These are phyloP conservation scores for Macrotrachela quadricornifera DNA, from an alignment of 1,140 invertebrate genomes.

Conservation along the genomic window DNA sequence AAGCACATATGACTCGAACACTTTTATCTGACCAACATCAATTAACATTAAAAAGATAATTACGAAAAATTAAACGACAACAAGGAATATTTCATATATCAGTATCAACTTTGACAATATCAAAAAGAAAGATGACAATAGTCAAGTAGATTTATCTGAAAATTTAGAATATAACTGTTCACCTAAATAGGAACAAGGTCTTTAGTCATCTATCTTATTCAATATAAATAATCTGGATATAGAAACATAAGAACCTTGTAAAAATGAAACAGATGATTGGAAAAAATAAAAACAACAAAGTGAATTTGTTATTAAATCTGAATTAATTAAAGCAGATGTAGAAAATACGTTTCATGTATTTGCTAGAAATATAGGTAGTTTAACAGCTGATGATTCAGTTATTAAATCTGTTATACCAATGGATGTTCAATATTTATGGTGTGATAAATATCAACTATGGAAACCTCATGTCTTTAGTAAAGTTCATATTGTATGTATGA, in stretches of 20 bases:
- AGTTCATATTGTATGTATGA: slow-evolving; percentile 31
- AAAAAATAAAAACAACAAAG: neutral
- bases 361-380: no score
- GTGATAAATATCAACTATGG: slow-evolving; percentile 84
- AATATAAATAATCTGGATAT: neutral
- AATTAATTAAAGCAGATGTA: neutral
- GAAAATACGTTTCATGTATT: neutral
- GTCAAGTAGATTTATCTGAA: no score
- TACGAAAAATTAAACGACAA: slow-evolving; percentile 67
- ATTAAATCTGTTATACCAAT: slow-evolving; percentile 44
- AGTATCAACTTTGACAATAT: slow-evolving; percentile 14
- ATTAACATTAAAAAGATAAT: slow-evolving; percentile 63
- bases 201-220: neutral
- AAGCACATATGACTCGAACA: slow-evolving; percentile 81
- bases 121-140: neutral
- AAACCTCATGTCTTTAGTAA: slow-evolving; percentile 96
- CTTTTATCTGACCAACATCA: slow-evolving; percentile 72
- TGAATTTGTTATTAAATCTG: neutral
- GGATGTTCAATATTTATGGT: slow-evolving; percentile 61
- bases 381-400: no score
- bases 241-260: neutral
- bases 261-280: neutral
- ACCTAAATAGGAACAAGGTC: neutral
- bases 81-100: slow-evolving; percentile 10
- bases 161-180: neutral